Evolutionary conservation across 2,888 invertebrate genomes (phyloP).

Genomic region (Diadromus collaris): DNA sequence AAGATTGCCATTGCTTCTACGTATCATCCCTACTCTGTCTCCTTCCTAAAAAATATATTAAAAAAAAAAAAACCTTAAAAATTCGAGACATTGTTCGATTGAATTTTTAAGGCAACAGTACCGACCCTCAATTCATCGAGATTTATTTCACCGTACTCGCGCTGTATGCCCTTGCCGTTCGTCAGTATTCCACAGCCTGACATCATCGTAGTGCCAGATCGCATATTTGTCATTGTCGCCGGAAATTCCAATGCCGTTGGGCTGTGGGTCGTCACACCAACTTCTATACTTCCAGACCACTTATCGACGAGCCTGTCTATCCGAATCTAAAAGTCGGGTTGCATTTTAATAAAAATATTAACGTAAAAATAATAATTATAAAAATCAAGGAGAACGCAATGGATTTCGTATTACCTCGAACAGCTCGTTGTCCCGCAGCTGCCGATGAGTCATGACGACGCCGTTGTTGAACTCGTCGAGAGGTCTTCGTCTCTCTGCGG

Average conservation of each 20-base stretch:
- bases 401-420: conserved; percentile 85
- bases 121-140: conserved; percentile 93
- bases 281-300: conserved; percentile 97
- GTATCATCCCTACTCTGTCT: conserved; percentile 95
- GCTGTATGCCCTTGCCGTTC: conserved; percentile 95
- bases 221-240: conserved; percentile 98
- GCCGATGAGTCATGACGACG: conserved; percentile 96
- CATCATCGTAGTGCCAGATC: conserved; percentile 95
- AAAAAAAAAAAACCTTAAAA: neutral
- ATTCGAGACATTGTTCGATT: neutral
- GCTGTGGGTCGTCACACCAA: conserved; percentile 96
- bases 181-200: conserved; percentile 98
- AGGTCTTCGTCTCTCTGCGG: conserved; percentile 93
- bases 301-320: conserved; percentile 96
- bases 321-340: conserved; percentile 83
- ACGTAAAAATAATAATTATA: neutral
- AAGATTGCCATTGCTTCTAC: conserved; percentile 90
- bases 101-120: conserved; percentile 39
- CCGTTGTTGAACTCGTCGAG: conserved; percentile 98
- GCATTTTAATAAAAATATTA: neutral
- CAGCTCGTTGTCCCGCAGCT: conserved; percentile 92
- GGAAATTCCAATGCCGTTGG: conserved; percentile 95
- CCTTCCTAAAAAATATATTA: conserved; percentile 85
- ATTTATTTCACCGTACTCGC: conserved; percentile 96
- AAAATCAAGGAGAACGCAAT: neutral